Conservation (phyloP, 1,140 invertebrate species). For the Drosophila albomicans region DNA sequence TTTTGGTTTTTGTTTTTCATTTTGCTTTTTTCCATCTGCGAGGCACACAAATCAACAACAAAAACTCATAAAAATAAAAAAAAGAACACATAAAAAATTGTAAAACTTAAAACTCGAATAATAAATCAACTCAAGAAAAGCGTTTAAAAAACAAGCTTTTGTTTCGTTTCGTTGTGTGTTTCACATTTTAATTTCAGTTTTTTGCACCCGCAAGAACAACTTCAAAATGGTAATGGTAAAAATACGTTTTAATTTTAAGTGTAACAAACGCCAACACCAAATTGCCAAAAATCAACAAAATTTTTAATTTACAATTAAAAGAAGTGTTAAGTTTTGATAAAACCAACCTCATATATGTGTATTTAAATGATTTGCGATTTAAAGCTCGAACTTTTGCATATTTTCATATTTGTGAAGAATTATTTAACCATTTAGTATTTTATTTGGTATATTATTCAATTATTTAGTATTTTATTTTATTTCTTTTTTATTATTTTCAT, state of each 20-base stretch:
- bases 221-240: too few species aligned
- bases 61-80: conserved; percentile 52
- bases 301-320: conserved; percentile 7
- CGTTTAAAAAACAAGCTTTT: conserved; percentile 29
- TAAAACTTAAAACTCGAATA: conserved; percentile 50
- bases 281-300: background rate
- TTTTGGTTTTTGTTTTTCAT: conserved; percentile 20
- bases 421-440: too few species aligned
- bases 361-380: background rate
- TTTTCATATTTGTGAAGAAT: too few species aligned
- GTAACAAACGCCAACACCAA: conserved; percentile 18
- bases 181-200: too few species aligned
- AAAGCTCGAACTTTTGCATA: too few species aligned
- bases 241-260: too few species aligned
- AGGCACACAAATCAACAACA: conserved; percentile 58
- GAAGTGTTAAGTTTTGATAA: background rate
- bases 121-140: conserved; percentile 56
- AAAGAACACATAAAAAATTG: conserved; percentile 62
- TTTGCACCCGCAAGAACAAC: conserved; percentile 9
- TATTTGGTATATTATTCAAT: too few species aligned
- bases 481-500: too few species aligned
- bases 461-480: too few species aligned
- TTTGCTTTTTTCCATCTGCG: conserved; percentile 13
- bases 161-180: conserved; percentile 17
- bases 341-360: background rate